Conservation (phyloP, 1,140 invertebrate genomes). For the honey bee (Apis mellifera) region DNA sequence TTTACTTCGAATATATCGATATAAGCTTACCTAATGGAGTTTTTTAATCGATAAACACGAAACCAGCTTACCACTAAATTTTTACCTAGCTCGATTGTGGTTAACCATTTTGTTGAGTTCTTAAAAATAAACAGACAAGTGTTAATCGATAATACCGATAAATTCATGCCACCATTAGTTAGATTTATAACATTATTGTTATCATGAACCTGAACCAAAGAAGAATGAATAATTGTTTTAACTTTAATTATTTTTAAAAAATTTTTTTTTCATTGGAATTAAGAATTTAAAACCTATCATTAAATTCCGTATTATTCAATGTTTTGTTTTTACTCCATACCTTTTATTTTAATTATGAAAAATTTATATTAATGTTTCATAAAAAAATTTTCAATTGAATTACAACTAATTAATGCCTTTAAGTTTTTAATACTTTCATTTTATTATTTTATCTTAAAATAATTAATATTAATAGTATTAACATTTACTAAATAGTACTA, state of each 20-base stretch:
- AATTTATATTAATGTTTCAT: too few relatives aligned
- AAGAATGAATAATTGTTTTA: background rate
- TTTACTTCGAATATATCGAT: background rate
- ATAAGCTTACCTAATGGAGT: background rate
- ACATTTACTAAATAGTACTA: too few relatives aligned
- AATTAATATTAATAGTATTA: too few relatives aligned
- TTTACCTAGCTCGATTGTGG: background rate
- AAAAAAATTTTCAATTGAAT: too few relatives aligned
- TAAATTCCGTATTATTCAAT: background rate
- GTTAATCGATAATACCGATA: background rate
- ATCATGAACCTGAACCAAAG: background rate
- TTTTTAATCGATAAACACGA: constrained; percentile 8
- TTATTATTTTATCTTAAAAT: too few relatives aligned
- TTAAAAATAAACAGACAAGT: background rate
- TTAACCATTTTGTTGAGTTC: constrained; percentile 32
- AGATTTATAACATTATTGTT: background rate
- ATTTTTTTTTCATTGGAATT: background rate
- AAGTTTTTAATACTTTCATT: too few relatives aligned
- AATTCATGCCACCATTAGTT: too few relatives aligned
- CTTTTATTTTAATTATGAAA: too few relatives aligned
- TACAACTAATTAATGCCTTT: too few relatives aligned
- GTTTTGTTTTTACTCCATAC: too few relatives aligned
- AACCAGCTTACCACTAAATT: background rate
- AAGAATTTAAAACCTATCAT: background rate
- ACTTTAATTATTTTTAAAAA: background rate